Conservation (phyloP, 2,888 invertebrate species). For the Galeruca laticollis region DNA sequence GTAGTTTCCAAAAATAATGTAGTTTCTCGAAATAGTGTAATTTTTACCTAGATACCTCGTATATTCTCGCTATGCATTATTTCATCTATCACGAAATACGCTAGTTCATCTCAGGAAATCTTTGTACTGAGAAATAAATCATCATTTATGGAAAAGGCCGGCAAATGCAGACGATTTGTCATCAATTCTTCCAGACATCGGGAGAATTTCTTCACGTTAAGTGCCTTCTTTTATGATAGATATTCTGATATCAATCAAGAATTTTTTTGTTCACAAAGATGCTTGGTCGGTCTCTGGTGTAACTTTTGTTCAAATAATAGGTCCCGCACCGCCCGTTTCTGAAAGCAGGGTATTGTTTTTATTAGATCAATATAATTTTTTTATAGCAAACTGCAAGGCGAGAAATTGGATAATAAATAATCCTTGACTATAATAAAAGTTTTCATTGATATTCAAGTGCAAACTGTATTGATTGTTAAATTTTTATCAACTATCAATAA, state of each 20-base stretch:
- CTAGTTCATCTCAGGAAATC: constrained; percentile 8
- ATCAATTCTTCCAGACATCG: constrained; percentile 28
- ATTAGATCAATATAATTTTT: constrained; percentile 27
- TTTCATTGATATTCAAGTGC: too few species aligned
- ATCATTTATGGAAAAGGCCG: constrained; percentile 21
- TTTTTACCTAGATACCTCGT: background rate
- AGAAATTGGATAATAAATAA: constrained; percentile 30
- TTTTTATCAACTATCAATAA: too few species aligned
- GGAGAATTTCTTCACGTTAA: constrained; percentile 19
- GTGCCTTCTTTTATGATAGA: constrained; percentile 28
- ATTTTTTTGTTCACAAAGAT: constrained; percentile 23
- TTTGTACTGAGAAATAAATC: constrained; percentile 23
- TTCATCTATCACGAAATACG: background rate
- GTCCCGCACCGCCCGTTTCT: constrained; percentile 29
- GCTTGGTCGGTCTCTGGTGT: constrained; percentile 27
- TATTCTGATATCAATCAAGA: constrained; percentile 36
- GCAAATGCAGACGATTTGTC: constrained; percentile 28
- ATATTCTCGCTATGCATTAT: constrained; percentile 1
- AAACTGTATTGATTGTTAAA: too few species aligned
- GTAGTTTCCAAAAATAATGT: too few species aligned
- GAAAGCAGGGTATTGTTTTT: constrained; percentile 16
- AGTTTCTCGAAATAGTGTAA: background rate
- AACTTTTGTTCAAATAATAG: constrained; percentile 32
- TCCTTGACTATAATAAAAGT: background rate
- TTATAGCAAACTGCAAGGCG: constrained; percentile 11